These are phyloP conservation scores for Lynx canadensis DNA, from an alignment of 2,113 vertebrate genomes.

Conservation along the genomic window DNA sequence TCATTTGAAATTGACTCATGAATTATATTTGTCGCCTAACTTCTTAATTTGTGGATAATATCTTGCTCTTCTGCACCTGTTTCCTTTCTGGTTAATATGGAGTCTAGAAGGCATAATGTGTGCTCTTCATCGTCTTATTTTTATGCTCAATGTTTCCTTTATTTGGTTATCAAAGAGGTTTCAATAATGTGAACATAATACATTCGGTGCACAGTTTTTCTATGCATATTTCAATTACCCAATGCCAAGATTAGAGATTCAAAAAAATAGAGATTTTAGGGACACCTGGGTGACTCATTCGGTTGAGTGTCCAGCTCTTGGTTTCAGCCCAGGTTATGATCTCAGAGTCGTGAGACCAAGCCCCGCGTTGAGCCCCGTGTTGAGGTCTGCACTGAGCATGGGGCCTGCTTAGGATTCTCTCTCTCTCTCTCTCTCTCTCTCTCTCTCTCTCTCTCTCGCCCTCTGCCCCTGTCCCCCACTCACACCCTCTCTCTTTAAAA, in stretches of 20 bases:
- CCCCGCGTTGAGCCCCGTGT: too few relatives aligned
- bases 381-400: too few relatives aligned
- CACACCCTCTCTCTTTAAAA: too few relatives aligned
- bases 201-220: constrained; percentile 2
- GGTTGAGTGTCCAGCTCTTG: too few relatives aligned
- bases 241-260: not conserved
- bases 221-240: not conserved
- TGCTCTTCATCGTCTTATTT: not conserved
- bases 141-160: constrained; percentile 16
- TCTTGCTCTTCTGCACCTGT: not conserved
- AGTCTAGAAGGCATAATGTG: not conserved
- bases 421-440: too few relatives aligned
- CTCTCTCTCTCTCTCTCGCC: too few relatives aligned
- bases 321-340: too few relatives aligned
- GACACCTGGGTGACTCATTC: too few relatives aligned
- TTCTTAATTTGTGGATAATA: not conserved
- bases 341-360: too few relatives aligned
- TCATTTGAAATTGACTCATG: constrained; percentile 1
- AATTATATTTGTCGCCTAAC: not conserved
- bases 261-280: not conserved
- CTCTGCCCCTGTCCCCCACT: too few relatives aligned
- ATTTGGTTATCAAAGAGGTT: constrained; percentile 30
- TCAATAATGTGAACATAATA: not conserved
- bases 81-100: not conserved
- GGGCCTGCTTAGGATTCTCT: too few relatives aligned